A percentile compares a stretch with the other conserved stretches of the same genome.
phyloP scores from a whole-genome alignment of 2,888 invertebrate species.

The Epirrhoe tristata region DNA sequence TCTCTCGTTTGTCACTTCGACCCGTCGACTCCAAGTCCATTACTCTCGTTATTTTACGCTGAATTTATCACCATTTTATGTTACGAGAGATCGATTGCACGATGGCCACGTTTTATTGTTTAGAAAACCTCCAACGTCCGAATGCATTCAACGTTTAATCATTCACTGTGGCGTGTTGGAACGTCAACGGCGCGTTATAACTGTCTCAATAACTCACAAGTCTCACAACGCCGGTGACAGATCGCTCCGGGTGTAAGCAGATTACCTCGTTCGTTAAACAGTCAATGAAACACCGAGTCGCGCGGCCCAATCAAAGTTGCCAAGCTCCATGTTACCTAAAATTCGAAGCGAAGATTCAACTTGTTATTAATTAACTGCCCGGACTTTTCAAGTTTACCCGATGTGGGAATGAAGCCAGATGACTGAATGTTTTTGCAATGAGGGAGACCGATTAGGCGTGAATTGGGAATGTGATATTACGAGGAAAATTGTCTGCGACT shows the following conservation, averaged over 20 bases:
- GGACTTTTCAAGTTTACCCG: constrained; percentile 26
- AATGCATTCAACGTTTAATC: constrained; percentile 53
- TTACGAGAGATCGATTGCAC: constrained; percentile 54
- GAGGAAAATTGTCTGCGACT: constrained; percentile 44
- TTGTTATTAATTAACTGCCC: constrained; percentile 71
- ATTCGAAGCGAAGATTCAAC: constrained; percentile 58
- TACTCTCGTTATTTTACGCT: constrained; percentile 51
- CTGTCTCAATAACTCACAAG: constrained; percentile 63
- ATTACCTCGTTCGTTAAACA: constrained; percentile 59
- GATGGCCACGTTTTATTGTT: constrained; percentile 55
- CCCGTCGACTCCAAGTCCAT: constrained; percentile 42
- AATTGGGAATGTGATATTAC: constrained; percentile 57
- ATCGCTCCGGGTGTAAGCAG: constrained; percentile 58
- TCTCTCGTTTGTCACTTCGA: constrained; percentile 59
- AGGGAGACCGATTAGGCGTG: constrained; percentile 52
- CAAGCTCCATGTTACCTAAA: constrained; percentile 50
- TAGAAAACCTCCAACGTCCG: constrained; percentile 48
- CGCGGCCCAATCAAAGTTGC: constrained; percentile 65
- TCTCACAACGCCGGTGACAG: constrained; percentile 58
- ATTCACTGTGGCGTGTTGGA: constrained; percentile 55
- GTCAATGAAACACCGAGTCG: constrained; percentile 4
- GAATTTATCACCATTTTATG: constrained; percentile 60
- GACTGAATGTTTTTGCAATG: constrained; percentile 56
- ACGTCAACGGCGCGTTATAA: constrained; percentile 59
- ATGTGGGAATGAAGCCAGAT: constrained; percentile 58